These are phyloP conservation scores for Celastrina argiolus DNA, from an alignment of 2,888 invertebrate genomes.

Conservation along the genomic window DNA sequence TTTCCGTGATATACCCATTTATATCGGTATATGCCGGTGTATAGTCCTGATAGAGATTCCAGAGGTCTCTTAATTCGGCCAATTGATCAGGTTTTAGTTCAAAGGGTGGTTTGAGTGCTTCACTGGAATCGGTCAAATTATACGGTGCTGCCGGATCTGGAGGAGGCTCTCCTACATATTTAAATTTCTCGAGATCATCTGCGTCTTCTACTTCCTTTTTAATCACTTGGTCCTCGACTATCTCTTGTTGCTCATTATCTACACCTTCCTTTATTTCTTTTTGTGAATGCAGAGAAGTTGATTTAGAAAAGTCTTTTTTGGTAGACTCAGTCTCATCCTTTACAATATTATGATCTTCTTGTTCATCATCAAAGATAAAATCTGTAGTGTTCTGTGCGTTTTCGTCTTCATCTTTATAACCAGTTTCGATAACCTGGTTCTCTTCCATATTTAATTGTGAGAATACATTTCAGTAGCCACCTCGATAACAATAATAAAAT, in stretches of 20 bases:
- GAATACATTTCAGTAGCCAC: not conserved
- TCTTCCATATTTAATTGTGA: not conserved
- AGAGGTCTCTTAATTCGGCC: conserved; percentile 62
- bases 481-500: too few relatives aligned
- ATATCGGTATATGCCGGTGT: conserved; percentile 65
- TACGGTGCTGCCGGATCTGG: conserved; percentile 66
- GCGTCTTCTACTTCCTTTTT: conserved; percentile 44
- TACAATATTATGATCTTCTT: not conserved
- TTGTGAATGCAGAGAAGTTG: not conserved
- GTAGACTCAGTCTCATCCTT: not conserved
- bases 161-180: conserved; percentile 53
- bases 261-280: conserved; percentile 33
- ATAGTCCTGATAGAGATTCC: conserved; percentile 61
- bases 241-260: conserved; percentile 38
- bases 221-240: conserved; percentile 43
- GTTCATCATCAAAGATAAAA: not conserved
- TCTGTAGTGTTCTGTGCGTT: not conserved
- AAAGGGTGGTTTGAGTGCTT: conserved; percentile 57
- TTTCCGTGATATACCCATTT: conserved; percentile 58
- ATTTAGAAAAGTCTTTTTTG: not conserved
- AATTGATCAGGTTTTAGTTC: conserved; percentile 59
- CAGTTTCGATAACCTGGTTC: not conserved
- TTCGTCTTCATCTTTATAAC: not conserved
- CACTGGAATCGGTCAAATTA: conserved; percentile 57
- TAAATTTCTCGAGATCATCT: not conserved